Evolutionary conservation across 2,113 vertebrate genomes (phyloP).

Genomic region (Caracal caracal): DNA sequence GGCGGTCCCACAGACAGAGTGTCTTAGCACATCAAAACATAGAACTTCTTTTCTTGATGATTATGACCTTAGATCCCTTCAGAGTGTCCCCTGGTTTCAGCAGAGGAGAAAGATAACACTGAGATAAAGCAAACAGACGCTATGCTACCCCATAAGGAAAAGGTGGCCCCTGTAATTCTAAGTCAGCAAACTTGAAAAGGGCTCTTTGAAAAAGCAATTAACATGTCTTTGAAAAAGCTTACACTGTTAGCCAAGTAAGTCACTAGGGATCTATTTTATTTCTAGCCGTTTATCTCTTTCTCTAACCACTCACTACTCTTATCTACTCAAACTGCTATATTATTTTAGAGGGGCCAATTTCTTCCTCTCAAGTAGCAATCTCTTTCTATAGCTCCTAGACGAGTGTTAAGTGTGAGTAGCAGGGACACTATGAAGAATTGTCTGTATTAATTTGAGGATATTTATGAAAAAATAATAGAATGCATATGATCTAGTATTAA

Average conservation of each 20-base stretch:
- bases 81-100: neutral
- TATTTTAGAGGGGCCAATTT: neutral
- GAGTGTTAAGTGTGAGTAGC: neutral
- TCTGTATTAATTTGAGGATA: neutral
- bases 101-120: neutral
- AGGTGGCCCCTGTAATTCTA: neutral
- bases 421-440: neutral
- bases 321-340: neutral
- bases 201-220: neutral
- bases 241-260: neutral
- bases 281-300: neutral
- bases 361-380: neutral
- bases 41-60: neutral
- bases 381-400: neutral
- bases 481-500: neutral
- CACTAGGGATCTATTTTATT: neutral
- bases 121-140: neutral
- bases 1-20: neutral
- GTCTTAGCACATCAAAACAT: neutral
- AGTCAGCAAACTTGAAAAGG: neutral
- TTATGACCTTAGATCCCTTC: neutral
- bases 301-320: neutral
- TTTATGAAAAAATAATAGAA: neutral
- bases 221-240: neutral
- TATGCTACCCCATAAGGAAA: neutral